Conservation (phyloP, 2,113 vertebrate species). For the Anoura caudifer region DNA sequence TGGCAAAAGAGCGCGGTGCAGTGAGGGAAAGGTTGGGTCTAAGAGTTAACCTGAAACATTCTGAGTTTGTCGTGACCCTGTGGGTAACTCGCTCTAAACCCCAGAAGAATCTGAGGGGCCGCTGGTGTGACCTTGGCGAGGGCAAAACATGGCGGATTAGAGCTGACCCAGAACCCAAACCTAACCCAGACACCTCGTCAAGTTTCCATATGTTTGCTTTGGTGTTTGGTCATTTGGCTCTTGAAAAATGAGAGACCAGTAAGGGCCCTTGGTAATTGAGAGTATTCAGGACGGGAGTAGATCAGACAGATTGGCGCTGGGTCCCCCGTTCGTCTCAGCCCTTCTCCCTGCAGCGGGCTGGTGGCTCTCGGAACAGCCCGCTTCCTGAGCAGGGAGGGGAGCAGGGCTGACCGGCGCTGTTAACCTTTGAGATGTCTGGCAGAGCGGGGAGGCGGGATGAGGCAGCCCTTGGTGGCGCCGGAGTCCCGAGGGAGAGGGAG, state of each 20-base stretch:
- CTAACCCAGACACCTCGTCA: not conserved
- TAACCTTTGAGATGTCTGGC: slow-evolving; percentile 56
- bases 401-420: not conserved
- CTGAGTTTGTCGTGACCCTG: not conserved
- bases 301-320: not conserved
- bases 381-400: slow-evolving; percentile 15
- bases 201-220: not conserved
- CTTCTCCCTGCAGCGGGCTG: not conserved
- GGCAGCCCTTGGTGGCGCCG: not conserved
- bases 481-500: not conserved
- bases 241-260: not conserved
- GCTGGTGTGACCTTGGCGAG: not conserved
- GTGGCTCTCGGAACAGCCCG: not conserved
- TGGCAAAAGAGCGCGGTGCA: not conserved
- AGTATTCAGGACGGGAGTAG: not conserved
- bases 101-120: not conserved
- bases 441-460: not conserved
- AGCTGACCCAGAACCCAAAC: not conserved
- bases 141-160: not conserved
- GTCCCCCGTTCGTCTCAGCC: not conserved
- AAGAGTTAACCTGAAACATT: not conserved
- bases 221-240: not conserved
- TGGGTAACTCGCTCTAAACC: not conserved
- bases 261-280: not conserved
- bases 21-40: not conserved